Base-by-base conservation (phyloP, 2,888 invertebrate genomes). In the Cataglyphis cursor region DNA sequence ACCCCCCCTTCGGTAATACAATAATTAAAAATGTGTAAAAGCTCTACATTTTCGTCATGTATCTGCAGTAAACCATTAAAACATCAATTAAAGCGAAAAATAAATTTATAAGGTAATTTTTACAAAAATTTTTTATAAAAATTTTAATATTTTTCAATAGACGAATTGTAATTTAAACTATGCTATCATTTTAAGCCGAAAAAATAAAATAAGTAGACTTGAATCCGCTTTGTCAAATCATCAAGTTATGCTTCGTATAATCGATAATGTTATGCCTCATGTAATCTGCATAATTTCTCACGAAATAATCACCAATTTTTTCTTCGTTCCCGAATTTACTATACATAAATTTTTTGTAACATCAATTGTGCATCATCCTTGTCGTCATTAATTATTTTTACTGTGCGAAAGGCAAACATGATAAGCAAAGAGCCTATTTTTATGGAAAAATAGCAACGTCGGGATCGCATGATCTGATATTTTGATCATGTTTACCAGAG, bases 401-500 rank as follows among this genome's bases (percentile, higher is more conserved):
- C 66, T 84, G 90, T 90, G 90, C 84, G 90, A 90, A 90, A 86
- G 64, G 81, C 80, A 90, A 90, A 90, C 87, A 90, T 31, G 57
- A 61, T 5, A 21, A 57, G 68, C 35, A 15, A 35, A 38, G 51
- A 48, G 31, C 4, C 31, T 76, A 81, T 88, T 90, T 90, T 89
- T 89, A 74, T 82, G 81, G 74, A 72, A 73, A 62, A 68, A 10
- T 48, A 65, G 70, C 70, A 41, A 68, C 81, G 74, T 76, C 57
- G 75, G 51, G 21, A 59, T 66, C 74, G 82, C 10, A 68, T 72
- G 66, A 85, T 78, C 87, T 89, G 87, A 89, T 88, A 90, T 92
- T 93, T 91, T 93, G 93, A 94, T 93, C 93, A 91, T 94, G 93
- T 94, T 95, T 94, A 91, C 93, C 90, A 88, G 89, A 82, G 74